These are phyloP conservation scores for Hipposideros larvatus DNA, from an alignment of 2,797 vertebrate species.

Conservation along the genomic window DNA sequence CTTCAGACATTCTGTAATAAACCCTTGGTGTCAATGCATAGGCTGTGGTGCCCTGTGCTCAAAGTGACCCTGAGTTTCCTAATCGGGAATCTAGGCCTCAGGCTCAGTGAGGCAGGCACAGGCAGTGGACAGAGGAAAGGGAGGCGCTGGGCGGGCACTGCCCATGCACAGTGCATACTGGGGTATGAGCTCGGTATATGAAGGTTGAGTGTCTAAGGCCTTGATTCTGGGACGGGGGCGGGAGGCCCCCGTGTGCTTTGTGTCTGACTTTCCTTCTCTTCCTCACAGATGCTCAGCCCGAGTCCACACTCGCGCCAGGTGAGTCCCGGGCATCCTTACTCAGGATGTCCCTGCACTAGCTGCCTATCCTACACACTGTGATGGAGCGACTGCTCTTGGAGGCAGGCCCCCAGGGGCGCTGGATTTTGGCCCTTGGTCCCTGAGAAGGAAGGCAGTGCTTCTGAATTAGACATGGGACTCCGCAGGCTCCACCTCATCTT, in stretches of 20 bases:
- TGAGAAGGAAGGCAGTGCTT: too few relatives aligned
- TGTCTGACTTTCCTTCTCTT: neutral
- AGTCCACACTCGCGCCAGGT: rapidly evolving
- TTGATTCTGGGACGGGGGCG: too few relatives aligned
- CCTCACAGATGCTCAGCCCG: neutral
- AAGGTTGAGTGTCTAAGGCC: too few relatives aligned
- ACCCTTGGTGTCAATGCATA: neutral
- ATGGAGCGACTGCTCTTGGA: too few relatives aligned
- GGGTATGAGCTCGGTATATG: too few relatives aligned
- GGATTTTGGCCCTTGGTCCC: neutral
- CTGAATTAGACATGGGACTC: too few relatives aligned
- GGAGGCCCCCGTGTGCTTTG: neutral
- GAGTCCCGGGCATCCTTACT: rapidly evolving
- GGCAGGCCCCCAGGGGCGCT: too few relatives aligned
- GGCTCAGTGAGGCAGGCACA: too few relatives aligned
- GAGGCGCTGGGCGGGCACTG: rapidly evolving
- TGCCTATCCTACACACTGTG: too few relatives aligned
- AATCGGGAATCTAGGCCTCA: rapidly evolving
- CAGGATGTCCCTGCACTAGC: rapidly evolving
- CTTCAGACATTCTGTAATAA: rapidly evolving
- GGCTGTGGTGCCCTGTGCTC: rapidly evolving
- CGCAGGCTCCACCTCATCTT: too few relatives aligned
- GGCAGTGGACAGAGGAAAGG: rapidly evolving
- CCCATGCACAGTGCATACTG: neutral
- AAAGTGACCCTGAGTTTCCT: neutral